Base-by-base conservation (phyloP, 2,888 invertebrate species). In the Baronia brevicornis region DNA sequence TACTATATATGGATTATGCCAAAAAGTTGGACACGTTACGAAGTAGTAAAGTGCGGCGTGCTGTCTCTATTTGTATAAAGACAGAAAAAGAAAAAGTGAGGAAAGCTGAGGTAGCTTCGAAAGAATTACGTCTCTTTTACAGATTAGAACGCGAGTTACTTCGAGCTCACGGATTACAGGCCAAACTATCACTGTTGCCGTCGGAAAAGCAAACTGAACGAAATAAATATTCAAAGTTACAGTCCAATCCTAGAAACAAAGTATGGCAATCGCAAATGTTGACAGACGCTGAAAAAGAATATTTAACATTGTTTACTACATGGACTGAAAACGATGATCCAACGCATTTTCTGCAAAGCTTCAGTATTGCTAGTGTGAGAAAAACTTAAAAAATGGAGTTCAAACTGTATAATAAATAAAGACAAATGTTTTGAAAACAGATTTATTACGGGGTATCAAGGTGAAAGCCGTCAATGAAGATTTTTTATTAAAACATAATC, bases 1-100 rank as follows among this genome's bases (percentile, higher is more conserved):
- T 65, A 1, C 71, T 77, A 53, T 88, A 88, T 49, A 71, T 84
- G 75, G 55, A 64, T 44, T 84, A 69, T 52, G 62, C 82, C 23
- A 62, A 85, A 31, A 60, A 73, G 34, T 60, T 91, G 39, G 91
- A 91, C 45, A 68, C 66, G 32, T 51, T 89, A 39, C 85, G 88
- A 1, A 73, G 73, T 37, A 74, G 82, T 3, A 69, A 84, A 38
- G 87, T 90, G 1, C 70, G 74, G 26, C 46, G 48, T 33, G 85
- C 87, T 23, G 79, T 89, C 49, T 69, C 59, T 24, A 80, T 85
- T 35, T 86, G 78, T 35, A 79, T 87, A 39, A 60, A 67, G 6
- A 74, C 77, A 29, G 88, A 89, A 51, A 69, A 74, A 19, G 66
- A 55, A 29, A 77, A 80, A 33, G 74, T 85, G 58, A 80, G 67